phyloP scores from a whole-genome alignment of 1,140 invertebrate species.

The Rhyacophila brunnea region DNA sequence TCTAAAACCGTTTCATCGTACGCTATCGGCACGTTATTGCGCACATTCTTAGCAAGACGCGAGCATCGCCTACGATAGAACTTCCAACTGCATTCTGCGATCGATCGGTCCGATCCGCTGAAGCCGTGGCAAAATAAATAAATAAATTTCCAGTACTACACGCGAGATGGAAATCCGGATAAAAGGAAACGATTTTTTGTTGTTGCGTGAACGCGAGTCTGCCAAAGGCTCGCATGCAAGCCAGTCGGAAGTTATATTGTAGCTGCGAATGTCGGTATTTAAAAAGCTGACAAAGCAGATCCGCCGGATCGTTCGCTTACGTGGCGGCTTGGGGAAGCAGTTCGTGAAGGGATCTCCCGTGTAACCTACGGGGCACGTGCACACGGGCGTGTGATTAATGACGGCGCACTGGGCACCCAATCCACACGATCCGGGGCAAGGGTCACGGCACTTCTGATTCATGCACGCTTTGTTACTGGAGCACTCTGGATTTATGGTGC shows the following conservation, averaged over 20 bases:
- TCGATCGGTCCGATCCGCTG: too few relatives aligned
- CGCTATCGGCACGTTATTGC: too few relatives aligned
- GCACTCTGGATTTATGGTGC: constrained; percentile 74
- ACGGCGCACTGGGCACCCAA: constrained; percentile 65
- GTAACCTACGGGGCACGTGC: constrained; percentile 60
- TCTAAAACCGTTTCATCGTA: too few relatives aligned
- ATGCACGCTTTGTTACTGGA: constrained; percentile 66
- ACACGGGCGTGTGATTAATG: constrained; percentile 74
- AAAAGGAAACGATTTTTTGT: not conserved
- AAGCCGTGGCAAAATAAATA: too few relatives aligned
- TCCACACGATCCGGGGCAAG: constrained; percentile 70
- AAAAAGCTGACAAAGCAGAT: too few relatives aligned
- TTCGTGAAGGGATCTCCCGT: constrained; percentile 48
- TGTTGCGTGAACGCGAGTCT: too few relatives aligned
- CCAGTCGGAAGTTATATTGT: too few relatives aligned
- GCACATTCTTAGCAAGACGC: too few relatives aligned
- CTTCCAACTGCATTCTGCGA: constrained; percentile 69
- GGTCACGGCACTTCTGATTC: constrained; percentile 69
- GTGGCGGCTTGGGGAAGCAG: constrained; percentile 39
- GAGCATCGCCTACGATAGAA: constrained; percentile 52
- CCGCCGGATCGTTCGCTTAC: not conserved
- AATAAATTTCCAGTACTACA: too few relatives aligned
- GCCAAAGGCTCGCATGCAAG: constrained; percentile 68
- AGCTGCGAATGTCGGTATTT: constrained; percentile 62
- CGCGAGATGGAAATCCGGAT: too few relatives aligned